Conservation (phyloP, 1,140 invertebrate genomes). For the Hermatobates lingyangjiaoensis region DNA sequence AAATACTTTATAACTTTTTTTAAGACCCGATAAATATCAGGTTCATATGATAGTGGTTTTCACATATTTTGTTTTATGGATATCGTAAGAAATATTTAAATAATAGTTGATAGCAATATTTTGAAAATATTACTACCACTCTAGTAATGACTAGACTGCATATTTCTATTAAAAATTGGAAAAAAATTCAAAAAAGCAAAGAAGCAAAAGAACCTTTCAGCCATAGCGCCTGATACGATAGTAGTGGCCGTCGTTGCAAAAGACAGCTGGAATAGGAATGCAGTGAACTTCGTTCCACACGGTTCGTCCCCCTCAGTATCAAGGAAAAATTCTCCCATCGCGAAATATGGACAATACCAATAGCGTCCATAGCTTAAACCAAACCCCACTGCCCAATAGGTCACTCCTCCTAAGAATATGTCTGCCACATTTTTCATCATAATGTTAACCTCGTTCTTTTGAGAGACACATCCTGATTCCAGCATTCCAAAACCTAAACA, state of each 20-base stretch:
- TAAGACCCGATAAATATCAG: no score
- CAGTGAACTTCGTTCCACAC: conserved; percentile 60
- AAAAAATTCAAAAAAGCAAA: no score
- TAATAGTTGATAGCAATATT: no score
- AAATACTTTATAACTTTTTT: no score
- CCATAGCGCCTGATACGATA: conserved; percentile 79
- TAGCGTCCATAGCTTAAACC: conserved; percentile 71
- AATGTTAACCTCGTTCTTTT: conserved; percentile 91
- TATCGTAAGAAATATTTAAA: no score
- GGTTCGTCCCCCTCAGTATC: conserved; percentile 45
- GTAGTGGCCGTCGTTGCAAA: conserved; percentile 83
- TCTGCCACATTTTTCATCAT: conserved; percentile 94
- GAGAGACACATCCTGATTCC: conserved; percentile 77
- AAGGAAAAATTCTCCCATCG: conserved; percentile 43
- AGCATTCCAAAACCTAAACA: conserved; percentile 59
- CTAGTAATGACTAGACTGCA: no score
- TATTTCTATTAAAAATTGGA: no score
- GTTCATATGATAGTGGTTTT: no score
- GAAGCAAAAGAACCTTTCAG: conserved; percentile 56
- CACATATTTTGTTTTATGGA: no score
- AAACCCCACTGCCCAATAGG: conserved; percentile 90
- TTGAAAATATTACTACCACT: no score
- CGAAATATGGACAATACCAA: conserved; percentile 52
- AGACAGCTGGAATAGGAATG: conserved; percentile 71
- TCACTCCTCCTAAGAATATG: conserved; percentile 75